Evolutionary conservation across 1,140 invertebrate species (phyloP).

Genomic region (Caenorhabditis remanei): DNA sequence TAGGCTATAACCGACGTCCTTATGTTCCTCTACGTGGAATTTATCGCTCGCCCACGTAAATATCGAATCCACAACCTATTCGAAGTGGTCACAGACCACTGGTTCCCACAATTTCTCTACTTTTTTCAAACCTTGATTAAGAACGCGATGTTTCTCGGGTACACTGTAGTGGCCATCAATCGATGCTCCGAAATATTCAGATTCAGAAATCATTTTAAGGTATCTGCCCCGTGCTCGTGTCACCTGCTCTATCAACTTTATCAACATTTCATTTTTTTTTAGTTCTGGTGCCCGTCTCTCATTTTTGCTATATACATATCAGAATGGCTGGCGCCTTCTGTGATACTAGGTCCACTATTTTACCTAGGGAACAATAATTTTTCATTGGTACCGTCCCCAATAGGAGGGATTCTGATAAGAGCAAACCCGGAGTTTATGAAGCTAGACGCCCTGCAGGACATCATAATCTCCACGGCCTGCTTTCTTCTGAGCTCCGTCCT

Average conservation of each 20-base stretch:
- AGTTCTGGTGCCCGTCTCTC: background rate
- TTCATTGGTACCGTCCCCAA: background rate
- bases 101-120: background rate
- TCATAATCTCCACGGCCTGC: background rate
- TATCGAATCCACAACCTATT: constrained; percentile 9
- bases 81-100: background rate
- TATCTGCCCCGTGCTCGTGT: background rate
- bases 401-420: background rate
- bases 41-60: background rate
- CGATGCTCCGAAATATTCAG: background rate
- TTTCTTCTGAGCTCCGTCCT: background rate
- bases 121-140: background rate
- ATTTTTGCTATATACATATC: background rate
- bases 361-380: constrained; percentile 7
- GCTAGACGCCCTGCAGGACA: constrained; percentile 8
- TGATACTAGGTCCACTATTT: background rate
- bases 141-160: constrained; percentile 20
- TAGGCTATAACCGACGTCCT: constrained; percentile 1
- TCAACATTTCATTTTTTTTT: background rate
- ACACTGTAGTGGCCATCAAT: background rate
- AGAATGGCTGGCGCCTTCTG: background rate
- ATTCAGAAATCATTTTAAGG: constrained; percentile 9
- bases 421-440: constrained; percentile 1
- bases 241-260: background rate
- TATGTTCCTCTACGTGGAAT: constrained; percentile 2